Evolutionary conservation across 2,888 invertebrate species (phyloP).

Genomic region (Melanophora roralis): DNA sequence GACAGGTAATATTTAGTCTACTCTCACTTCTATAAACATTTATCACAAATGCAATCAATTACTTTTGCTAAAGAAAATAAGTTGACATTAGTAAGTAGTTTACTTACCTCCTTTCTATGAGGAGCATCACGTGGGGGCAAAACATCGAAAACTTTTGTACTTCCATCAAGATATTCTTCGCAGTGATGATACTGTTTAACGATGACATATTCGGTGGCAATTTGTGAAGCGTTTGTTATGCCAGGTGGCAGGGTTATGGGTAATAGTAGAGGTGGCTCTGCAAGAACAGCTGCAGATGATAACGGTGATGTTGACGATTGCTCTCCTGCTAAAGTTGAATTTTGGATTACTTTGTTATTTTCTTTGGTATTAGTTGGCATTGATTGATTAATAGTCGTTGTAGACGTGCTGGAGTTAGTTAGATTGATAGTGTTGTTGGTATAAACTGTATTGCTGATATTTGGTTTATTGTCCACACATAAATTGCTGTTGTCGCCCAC

Average conservation of each 20-base stretch:
- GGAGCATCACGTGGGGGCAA: slow-evolving; percentile 65
- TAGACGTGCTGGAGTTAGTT: slow-evolving; percentile 76
- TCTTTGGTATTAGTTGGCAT: slow-evolving; percentile 83
- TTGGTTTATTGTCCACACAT: slow-evolving; percentile 36
- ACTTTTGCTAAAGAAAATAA: not conserved
- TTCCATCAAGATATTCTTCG: slow-evolving; percentile 72
- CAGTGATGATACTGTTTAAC: slow-evolving; percentile 70
- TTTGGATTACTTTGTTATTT: slow-evolving; percentile 52
- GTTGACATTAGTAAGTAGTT: not conserved
- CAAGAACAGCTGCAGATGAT: slow-evolving; percentile 32
- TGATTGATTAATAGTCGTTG: slow-evolving; percentile 79
- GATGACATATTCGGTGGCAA: slow-evolving; percentile 67
- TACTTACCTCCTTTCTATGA: slow-evolving; percentile 60
- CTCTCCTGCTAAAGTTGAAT: slow-evolving; percentile 6
- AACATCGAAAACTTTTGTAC: slow-evolving; percentile 70
- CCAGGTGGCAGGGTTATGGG: slow-evolving; percentile 44
- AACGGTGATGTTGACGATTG: not conserved
- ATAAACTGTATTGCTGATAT: slow-evolving; percentile 32
- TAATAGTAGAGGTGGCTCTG: slow-evolving; percentile 26
- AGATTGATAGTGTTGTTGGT: slow-evolving; percentile 20
- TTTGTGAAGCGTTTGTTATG: slow-evolving; percentile 48
- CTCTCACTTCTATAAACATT: too few relatives aligned
- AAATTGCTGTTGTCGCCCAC: slow-evolving; percentile 12
- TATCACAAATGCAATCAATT: not conserved
- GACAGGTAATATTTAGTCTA: not conserved